Conservation (phyloP, 1,140 invertebrate species). For the Olivierus martensii region DNA sequence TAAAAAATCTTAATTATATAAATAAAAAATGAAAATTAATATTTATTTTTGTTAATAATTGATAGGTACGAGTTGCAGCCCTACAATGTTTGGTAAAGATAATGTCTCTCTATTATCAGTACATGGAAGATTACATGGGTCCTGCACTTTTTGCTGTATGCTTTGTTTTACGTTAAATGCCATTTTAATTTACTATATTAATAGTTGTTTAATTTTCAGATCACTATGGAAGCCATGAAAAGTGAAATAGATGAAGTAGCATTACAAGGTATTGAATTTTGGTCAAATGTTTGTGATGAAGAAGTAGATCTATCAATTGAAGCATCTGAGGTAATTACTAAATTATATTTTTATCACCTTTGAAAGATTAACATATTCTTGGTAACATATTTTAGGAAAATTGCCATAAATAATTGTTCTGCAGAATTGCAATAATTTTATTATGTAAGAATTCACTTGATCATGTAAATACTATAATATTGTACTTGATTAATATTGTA, state of each 20-base stretch:
- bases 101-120: conserved; percentile 95
- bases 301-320: conserved; percentile 95
- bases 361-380: no score
- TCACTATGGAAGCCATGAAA: conserved; percentile 97
- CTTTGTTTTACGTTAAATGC: conserved; percentile 14
- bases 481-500: no score
- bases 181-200: background rate
- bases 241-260: conserved; percentile 89
- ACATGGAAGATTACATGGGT: conserved; percentile 99
- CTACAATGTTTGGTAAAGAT: conserved; percentile 98
- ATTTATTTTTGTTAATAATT: background rate
- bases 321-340: conserved; percentile 52
- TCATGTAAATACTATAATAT: no score
- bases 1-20: background rate
- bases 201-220: conserved; percentile 37
- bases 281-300: conserved; percentile 99
- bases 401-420: no score
- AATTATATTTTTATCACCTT: no score
- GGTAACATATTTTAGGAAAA: no score
- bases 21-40: background rate
- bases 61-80: conserved; percentile 61
- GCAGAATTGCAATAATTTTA: no score
- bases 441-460: no score
- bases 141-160: conserved; percentile 87
- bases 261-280: conserved; percentile 98